Evolutionary conservation across 2,888 invertebrate species (phyloP), one percentile per base, ranked within the genome.

Genomic region (Agriopis aurantiaria): DNA sequence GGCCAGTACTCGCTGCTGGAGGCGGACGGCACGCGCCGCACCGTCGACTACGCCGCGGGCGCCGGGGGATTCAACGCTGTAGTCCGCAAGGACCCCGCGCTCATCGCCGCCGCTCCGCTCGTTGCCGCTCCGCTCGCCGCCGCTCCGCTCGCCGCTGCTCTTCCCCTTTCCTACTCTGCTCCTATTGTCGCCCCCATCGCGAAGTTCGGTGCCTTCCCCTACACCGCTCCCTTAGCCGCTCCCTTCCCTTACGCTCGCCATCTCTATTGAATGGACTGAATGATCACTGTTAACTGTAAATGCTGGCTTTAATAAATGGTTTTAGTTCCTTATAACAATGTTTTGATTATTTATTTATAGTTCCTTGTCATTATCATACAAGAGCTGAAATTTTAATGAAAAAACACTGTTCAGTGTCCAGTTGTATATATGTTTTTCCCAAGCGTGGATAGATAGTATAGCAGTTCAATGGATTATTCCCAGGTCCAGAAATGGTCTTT

Each of bases 11-110:
- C 95, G 58, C 87, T 95, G 61, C 81, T 89, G 69, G 95, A 95
- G 64, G 84, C 95, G 58, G 95, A 95, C 77, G 95, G 95, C 78
- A 92, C 91, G 61, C 88, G 90, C 72, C 91, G 95, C 73, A 93
- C 90, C 43, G 95, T 95, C 2, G 95, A 95, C 85, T 95, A 95
- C 85, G 92, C 92, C 23, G 93, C 95, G 17, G 95, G 94, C 61
- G 89, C 91, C 71, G 87, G 84, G 70, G 95, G 95, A 10, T 95
- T 95, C 89, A 95, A 95, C 87, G 95, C 95, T 58, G 89, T 95
- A 56, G 95, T 95, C 0, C 92, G 91, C 84, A 93, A 91, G 76
- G 94, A 93, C 84, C 87, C 88, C 12, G 88, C 84, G 0, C 69
- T 88, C 60, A 77, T 87, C 68, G 81, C 86, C 53, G 81, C 85